These are phyloP conservation scores for Momotus momota DNA, from an alignment of 2,797 vertebrate genomes.

Conservation along the genomic window DNA sequence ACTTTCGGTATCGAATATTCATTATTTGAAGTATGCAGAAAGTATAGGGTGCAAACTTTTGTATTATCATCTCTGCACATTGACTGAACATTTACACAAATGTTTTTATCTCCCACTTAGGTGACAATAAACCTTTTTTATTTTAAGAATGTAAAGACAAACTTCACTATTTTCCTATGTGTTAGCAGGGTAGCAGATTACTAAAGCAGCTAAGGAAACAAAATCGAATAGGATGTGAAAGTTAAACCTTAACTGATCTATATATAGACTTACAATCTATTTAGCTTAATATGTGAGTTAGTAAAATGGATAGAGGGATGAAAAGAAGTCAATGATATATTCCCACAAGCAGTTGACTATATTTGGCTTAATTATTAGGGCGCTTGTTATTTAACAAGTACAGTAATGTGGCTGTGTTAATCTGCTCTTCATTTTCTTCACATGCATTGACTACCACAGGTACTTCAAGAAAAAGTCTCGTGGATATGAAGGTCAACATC, in stretches of 20 bases:
- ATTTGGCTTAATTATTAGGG: background rate
- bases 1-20: background rate
- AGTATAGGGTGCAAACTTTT: background rate
- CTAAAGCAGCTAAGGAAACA: background rate
- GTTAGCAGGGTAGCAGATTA: constrained; percentile 29
- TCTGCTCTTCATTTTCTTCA: background rate
- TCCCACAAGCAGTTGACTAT: background rate
- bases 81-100: background rate
- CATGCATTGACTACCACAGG: background rate
- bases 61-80: background rate
- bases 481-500: background rate
- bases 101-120: background rate
- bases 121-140: background rate
- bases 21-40: background rate
- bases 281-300: background rate
- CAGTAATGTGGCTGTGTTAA: background rate
- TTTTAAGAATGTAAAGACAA: constrained; percentile 12
- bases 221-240: background rate
- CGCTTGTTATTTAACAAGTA: background rate
- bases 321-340: background rate
- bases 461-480: background rate
- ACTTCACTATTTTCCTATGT: background rate
- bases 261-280: background rate
- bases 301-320: background rate
- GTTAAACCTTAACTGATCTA: background rate